Evolutionary conservation across 2,888 invertebrate genomes (phyloP).

Genomic region (Rhaphigaster nebulosa): DNA sequence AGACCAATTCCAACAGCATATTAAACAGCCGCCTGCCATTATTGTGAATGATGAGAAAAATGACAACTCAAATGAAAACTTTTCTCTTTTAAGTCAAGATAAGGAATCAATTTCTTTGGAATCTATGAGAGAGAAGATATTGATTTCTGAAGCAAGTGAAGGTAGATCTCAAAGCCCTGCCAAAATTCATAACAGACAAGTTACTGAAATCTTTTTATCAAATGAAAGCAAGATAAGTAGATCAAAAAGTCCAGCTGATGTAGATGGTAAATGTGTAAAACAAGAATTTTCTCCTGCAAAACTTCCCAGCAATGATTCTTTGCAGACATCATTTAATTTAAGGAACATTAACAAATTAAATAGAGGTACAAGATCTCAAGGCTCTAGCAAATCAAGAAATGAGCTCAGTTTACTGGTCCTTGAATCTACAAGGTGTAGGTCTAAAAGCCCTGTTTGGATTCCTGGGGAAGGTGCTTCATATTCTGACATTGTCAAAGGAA

Average conservation of each 20-base stretch:
- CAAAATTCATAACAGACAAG: conserved; percentile 58
- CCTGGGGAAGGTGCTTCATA: conserved; percentile 80
- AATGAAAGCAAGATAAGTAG: conserved; percentile 9
- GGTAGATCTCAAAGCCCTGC: conserved; percentile 74
- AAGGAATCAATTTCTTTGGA: not conserved
- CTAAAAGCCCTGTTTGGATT: conserved; percentile 79
- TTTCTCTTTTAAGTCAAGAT: not conserved
- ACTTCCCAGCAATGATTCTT: not conserved
- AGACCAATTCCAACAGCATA: conserved; percentile 41
- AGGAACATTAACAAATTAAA: not conserved
- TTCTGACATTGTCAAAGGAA: conserved; percentile 82
- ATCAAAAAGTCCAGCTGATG: not conserved
- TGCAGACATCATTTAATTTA: not conserved
- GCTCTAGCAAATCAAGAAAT: not conserved
- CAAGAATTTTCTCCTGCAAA: not conserved
- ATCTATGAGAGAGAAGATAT: not conserved
- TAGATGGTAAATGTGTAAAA: not conserved
- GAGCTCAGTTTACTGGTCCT: conserved; percentile 63
- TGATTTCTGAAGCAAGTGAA: not conserved
- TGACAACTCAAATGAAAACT: not conserved
- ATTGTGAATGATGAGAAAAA: conserved; percentile 59
- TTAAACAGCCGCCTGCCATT: not conserved
- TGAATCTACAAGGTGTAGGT: conserved; percentile 66
- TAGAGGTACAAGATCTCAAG: conserved; percentile 18
- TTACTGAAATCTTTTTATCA: not conserved